Conservation (phyloP, 2,113 vertebrate species). For the Cathartes aura region DNA sequence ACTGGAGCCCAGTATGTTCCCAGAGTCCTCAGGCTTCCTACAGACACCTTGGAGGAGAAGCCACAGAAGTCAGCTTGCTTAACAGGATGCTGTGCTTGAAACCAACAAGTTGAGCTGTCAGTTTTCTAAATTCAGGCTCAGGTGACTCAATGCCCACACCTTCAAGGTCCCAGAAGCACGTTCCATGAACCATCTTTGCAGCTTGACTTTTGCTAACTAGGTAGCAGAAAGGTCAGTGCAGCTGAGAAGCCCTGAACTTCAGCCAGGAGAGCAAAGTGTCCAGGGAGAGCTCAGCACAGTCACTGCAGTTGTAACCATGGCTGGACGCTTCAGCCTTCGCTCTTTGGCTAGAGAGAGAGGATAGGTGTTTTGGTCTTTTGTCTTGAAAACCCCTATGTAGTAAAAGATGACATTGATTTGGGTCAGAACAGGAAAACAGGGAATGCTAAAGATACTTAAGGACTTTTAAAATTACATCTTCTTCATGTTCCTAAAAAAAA, state of each 20-base stretch:
- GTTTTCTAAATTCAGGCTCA: background rate
- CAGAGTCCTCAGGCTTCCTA: background rate
- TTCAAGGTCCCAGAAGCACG: background rate
- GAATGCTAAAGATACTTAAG: background rate
- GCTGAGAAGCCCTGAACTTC: background rate
- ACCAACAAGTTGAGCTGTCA: background rate
- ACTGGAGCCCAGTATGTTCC: background rate
- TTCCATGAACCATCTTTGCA: background rate
- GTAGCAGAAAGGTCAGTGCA: background rate
- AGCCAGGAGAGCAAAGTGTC: accelerated
- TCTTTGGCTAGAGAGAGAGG: background rate
- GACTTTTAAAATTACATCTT: background rate
- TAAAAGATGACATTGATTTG: background rate
- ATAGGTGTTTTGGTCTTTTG: background rate
- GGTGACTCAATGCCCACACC: background rate
- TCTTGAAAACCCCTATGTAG: background rate
- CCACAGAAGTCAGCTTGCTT: background rate
- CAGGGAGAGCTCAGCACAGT: background rate
- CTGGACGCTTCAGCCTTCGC: background rate
- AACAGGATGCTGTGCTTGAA: background rate
- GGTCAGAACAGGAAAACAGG: background rate
- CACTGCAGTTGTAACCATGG: background rate
- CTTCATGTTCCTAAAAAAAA: background rate
- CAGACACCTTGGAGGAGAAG: background rate
- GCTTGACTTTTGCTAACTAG: background rate